phyloP scores from a whole-genome alignment of 2,113 vertebrate species.

The Cichladusa arquata region DNA sequence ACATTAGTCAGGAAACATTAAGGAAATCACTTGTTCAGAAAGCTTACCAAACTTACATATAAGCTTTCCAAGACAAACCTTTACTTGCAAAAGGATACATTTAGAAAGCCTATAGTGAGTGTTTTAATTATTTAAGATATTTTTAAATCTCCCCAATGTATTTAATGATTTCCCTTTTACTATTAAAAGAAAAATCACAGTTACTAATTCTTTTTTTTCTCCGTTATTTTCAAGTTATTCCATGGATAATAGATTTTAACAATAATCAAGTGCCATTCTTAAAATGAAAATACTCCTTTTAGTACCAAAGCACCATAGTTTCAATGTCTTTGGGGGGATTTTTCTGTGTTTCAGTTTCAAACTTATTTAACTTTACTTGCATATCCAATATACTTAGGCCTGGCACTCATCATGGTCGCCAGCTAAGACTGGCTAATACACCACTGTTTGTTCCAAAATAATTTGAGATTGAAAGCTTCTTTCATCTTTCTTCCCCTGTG shows the following conservation, averaged over 20 bases:
- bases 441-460: background rate
- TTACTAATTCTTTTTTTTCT: background rate
- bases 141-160: background rate
- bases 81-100: background rate
- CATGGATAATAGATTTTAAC: background rate
- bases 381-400: background rate
- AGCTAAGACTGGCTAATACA: background rate
- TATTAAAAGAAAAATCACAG: background rate
- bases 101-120: background rate
- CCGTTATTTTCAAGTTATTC: background rate
- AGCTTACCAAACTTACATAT: background rate
- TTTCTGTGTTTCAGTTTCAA: background rate
- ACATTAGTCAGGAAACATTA: background rate
- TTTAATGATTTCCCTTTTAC: background rate
- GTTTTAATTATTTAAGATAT: background rate
- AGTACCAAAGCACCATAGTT: background rate
- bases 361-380: background rate
- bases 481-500: conserved; percentile 50
- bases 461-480: conserved; percentile 6
- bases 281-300: background rate
- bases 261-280: background rate
- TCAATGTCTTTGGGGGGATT: background rate
- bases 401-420: background rate
- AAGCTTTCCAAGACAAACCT: background rate
- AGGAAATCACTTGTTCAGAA: conserved; percentile 21